These are phyloP conservation scores for Petrocephalus schoutedeni DNA, from an alignment of 2,797 vertebrate genomes.

Conservation along the genomic window DNA sequence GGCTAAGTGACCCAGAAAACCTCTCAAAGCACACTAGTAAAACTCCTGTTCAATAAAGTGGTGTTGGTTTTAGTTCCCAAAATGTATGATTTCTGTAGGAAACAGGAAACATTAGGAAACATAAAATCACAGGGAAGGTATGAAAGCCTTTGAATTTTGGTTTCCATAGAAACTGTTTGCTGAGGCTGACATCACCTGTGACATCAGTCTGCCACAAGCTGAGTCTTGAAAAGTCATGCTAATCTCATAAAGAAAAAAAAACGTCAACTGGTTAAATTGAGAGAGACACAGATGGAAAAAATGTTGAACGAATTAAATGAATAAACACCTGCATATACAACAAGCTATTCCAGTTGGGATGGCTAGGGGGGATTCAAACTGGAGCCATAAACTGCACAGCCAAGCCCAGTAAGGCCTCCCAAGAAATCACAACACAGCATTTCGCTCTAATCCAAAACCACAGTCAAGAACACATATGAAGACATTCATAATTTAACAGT, in stretches of 20 bases:
- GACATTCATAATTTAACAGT: background rate
- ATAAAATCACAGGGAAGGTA: background rate
- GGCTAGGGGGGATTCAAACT: background rate
- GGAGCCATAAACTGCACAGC: background rate
- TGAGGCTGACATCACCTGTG: background rate
- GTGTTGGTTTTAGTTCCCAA: background rate
- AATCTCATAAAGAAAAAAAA: background rate
- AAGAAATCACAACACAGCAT: background rate
- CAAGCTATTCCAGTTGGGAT: background rate
- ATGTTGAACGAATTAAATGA: background rate
- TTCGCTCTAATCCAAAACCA: background rate
- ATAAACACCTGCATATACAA: background rate
- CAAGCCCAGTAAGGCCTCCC: background rate
- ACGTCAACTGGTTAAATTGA: background rate
- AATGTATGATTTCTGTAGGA: background rate
- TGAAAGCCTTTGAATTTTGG: background rate
- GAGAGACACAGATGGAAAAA: background rate
- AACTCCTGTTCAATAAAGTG: background rate
- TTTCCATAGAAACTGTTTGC: background rate
- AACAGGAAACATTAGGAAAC: background rate
- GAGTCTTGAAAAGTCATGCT: background rate
- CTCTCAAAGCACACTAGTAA: background rate
- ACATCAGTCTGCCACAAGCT: background rate
- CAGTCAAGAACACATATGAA: background rate
- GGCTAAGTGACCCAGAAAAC: background rate